phyloP scores from a whole-genome alignment of 2,113 vertebrate species.

The Tympanuchus pallidicinctus region DNA sequence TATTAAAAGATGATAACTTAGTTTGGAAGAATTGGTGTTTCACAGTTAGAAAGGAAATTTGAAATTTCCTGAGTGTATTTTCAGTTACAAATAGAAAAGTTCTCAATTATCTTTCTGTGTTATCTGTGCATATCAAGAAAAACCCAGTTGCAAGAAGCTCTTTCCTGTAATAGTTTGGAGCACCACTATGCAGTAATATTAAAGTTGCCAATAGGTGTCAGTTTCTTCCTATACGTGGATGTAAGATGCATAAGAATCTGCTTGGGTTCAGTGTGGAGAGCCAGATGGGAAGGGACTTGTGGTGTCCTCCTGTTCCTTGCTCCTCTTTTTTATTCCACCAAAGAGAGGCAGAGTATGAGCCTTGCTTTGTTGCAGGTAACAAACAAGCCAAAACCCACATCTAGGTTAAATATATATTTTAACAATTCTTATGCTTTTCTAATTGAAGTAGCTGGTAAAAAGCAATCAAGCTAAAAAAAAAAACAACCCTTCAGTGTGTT shows the following conservation, averaged over 20 bases:
- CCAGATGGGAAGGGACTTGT: not conserved
- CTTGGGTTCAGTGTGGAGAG: not conserved
- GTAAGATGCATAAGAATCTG: not conserved
- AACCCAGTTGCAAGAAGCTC: not conserved
- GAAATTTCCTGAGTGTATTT: not conserved
- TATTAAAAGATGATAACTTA: not conserved
- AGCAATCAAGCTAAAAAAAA: not conserved
- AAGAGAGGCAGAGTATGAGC: not conserved
- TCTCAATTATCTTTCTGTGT: not conserved
- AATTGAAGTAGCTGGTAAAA: not conserved
- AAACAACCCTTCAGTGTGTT: not conserved
- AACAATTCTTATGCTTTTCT: not conserved
- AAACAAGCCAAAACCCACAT: too few species aligned
- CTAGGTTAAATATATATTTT: not conserved
- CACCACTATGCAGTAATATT: slow-evolving; percentile 45
- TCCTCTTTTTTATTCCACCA: not conserved
- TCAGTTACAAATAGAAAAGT: not conserved
- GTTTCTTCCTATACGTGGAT: slow-evolving; percentile 63
- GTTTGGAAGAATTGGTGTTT: not conserved
- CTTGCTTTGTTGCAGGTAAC: not conserved
- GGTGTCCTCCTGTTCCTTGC: not conserved
- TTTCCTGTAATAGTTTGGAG: not conserved
- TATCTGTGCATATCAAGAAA: not conserved
- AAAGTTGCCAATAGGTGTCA: slow-evolving; percentile 73
- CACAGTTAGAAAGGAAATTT: not conserved